Percentiles rank a stretch among this genome's conserved stretches.
These are phyloP conservation scores for Mesaphorura yosii DNA, from an alignment of 1,140 invertebrate genomes.

Conservation along the genomic window DNA sequence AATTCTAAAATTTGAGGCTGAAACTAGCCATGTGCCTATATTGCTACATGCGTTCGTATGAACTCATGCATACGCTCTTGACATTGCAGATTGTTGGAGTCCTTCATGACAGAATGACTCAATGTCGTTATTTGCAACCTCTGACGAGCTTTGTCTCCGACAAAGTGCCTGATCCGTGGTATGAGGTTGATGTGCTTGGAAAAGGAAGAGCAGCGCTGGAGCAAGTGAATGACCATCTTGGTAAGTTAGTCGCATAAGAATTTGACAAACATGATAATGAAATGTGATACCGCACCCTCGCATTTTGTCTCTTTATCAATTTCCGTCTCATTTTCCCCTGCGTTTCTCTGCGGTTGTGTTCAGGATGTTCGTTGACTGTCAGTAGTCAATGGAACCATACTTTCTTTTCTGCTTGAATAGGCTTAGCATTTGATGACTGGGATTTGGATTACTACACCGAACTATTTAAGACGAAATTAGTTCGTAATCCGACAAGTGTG, in stretches of 20 bases:
- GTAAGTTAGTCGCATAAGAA: slow-evolving; percentile 43
- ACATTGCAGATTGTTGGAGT: slow-evolving; percentile 44
- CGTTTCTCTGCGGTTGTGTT: not conserved
- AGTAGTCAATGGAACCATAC: not conserved
- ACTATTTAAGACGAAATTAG: slow-evolving; percentile 64
- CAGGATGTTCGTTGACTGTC: not conserved
- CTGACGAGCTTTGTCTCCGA: slow-evolving; percentile 55
- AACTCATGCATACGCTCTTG: too few relatives aligned
- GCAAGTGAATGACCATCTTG: slow-evolving; percentile 68
- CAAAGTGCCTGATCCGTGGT: slow-evolving; percentile 57
- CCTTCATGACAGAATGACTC: slow-evolving; percentile 73
- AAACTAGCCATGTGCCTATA: too few relatives aligned
- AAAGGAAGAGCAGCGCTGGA: slow-evolving; percentile 66
- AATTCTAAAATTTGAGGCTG: too few relatives aligned
- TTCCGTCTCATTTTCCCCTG: too few relatives aligned
- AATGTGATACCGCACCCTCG: too few relatives aligned
- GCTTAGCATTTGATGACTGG: slow-evolving; percentile 75
- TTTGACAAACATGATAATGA: too few relatives aligned
- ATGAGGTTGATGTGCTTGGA: slow-evolving; percentile 65
- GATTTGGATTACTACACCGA: slow-evolving; percentile 76
- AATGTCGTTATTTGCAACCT: slow-evolving; percentile 60
- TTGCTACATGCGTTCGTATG: too few relatives aligned
- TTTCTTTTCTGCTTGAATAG: slow-evolving; percentile 39
- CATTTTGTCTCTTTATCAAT: too few relatives aligned
- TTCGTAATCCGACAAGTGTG: slow-evolving; percentile 90